Evolutionary conservation across 2,113 vertebrate genomes (phyloP), one percentile per base, ranked within the genome.

Genomic region (Macroglossus sobrinus): DNA sequence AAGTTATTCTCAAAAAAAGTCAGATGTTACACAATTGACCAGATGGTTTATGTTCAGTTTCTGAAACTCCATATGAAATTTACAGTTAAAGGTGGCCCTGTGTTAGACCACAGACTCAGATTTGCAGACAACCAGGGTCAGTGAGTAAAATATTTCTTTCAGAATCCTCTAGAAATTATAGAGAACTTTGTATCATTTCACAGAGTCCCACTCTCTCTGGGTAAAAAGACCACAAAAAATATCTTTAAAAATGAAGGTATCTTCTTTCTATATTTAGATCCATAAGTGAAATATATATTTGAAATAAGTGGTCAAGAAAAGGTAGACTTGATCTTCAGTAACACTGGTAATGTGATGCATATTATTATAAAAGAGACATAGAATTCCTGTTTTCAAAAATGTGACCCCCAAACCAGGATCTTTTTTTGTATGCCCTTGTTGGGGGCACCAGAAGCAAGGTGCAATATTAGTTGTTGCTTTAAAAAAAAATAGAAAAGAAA

Each of bases 1-100:
- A 93, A 76, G 43, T 38, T 33, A 10, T 96, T 85, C 63, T 72
- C 26, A 66, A 61, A 91, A 89, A 81, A 94, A 74, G 75, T 93
- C 63, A 79, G 19, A 26, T 78, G 71, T 76, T 76, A 47, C 16
- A 66, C 19, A 22, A 22, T 47, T 85, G 61, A 40, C 45, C 64
- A 30, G 43, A 33, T 64, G 9, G 4, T 59, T 91, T 90, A 26
- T 76, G 57, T 61, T 53, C 55, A 43, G 30, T 84, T 87, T 96
- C 50, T 84, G 53, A 66, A 93, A 85, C 47, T 59, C 33, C 16
- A 47, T 82, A 35, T 8, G 76, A 30, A 78, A 66, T 74, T 89
- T 64, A 4, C 11, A 14, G 28, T 85, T 47, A 68, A 24, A 59
- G 26, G 55, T 91, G 26, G 18, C 19, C 11, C 16, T 53, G 43